Conservation (phyloP, 1,140 invertebrate species). For the Leucophenga varia region DNA sequence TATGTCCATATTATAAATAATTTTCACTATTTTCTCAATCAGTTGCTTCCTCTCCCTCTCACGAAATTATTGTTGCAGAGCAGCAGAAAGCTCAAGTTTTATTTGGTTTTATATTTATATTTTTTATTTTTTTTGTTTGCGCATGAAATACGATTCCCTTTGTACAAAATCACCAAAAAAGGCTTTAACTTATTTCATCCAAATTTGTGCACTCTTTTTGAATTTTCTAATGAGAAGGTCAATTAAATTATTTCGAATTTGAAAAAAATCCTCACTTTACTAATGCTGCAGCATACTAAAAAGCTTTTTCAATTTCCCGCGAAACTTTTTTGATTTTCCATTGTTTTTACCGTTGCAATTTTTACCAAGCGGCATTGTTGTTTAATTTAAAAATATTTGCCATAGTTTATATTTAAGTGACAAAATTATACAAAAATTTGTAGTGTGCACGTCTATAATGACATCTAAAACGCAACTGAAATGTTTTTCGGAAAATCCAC, state of each 20-base stretch:
- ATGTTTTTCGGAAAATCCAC: conserved; percentile 41
- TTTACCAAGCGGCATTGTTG: not conserved
- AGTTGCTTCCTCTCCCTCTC: too few relatives aligned
- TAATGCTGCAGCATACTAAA: too few relatives aligned
- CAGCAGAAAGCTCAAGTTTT: too few relatives aligned
- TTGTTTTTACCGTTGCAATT: not conserved
- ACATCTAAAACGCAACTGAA: conserved; percentile 57
- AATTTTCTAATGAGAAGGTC: not conserved
- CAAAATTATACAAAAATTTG: conserved; percentile 7
- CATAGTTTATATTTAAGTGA: not conserved
- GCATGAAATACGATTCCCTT: conserved; percentile 42
- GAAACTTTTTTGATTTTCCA: not conserved
- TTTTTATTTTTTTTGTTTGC: conserved; percentile 38
- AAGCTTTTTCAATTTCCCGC: conserved; percentile 11
- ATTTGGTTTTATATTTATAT: too few relatives aligned
- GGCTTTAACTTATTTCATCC: conserved; percentile 21
- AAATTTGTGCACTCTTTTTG: conserved; percentile 1
- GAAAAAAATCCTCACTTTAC: not conserved
- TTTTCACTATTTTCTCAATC: too few relatives aligned
- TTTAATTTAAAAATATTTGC: not conserved
- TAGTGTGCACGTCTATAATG: conserved; percentile 44
- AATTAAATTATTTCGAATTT: not conserved
- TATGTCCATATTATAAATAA: too few relatives aligned
- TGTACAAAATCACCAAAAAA: conserved; percentile 37
- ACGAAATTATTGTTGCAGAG: too few relatives aligned